These are phyloP conservation scores for Delphinapterus leucas DNA, from an alignment of 2,113 vertebrate genomes.

Conservation along the genomic window DNA sequence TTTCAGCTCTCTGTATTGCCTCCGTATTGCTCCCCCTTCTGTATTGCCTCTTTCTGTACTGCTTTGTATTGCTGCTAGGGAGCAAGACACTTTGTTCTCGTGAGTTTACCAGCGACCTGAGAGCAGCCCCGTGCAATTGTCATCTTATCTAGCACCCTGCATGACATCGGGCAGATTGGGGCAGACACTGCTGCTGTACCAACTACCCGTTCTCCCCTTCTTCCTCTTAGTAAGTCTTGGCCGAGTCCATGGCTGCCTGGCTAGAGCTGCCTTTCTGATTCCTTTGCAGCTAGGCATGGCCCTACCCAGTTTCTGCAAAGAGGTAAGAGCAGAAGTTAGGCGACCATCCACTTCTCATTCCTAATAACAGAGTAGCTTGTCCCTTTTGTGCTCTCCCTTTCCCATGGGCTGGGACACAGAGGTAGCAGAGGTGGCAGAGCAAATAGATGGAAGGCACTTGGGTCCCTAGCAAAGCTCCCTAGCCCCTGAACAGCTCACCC, in stretches of 20 bases:
- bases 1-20: background rate
- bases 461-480: background rate
- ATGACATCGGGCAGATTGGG: background rate
- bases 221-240: background rate
- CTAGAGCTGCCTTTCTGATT: background rate
- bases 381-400: background rate
- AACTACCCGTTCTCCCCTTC: background rate
- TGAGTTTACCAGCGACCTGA: background rate
- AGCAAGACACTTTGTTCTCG: background rate
- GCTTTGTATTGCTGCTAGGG: background rate
- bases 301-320: background rate
- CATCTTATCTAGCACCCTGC: background rate
- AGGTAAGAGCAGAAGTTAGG: background rate
- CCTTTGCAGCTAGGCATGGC: background rate
- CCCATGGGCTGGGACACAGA: background rate
- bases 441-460: background rate
- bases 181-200: background rate
- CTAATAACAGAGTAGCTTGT: background rate
- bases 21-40: background rate
- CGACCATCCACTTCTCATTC: background rate
- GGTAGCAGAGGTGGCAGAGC: background rate
- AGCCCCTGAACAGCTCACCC: background rate
- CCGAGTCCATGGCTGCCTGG: background rate
- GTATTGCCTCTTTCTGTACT: background rate
- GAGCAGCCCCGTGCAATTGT: background rate